Base-by-base conservation (phyloP, 2,113 vertebrate species). In the Sceloporus undulatus region DNA sequence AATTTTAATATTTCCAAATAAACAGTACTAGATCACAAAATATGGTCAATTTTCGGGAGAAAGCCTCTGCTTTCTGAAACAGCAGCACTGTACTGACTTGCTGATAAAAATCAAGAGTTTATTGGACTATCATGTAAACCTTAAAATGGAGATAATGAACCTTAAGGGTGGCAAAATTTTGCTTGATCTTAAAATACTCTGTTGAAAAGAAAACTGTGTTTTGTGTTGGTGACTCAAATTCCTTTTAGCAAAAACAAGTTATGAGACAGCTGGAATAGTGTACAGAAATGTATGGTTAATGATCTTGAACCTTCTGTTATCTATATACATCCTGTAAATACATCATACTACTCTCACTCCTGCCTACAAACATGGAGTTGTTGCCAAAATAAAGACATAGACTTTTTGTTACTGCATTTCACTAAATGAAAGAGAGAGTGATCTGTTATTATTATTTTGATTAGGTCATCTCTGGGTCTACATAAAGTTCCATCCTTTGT, bases 381-480 rank as follows among this genome's bases (percentile, higher is more conserved):
- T 75, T 81, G 11, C 13, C 65, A 73, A 1, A 23, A 83, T 91
- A 88, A 9, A 48, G 23, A 65, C 16, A 88, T 75, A 87, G 85
- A 85, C 18, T 0, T 1, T 88, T 87, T 88, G 86, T 77, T 34
- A 68, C 34, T 1, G 80, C 71, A 1, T 90, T 27, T 88, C 38
- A 89, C 68, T 40, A 70, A 2, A 18, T 85, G 62, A 29, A 56
- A 92, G 79, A 65, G 65, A 82, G 62, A 70, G 3, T 38, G 59
- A 40, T 76, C 40, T 83, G 5, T n/a, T 91, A 84, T 87, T 19
- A 18, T 62, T 91, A 84, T 88, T 19, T 71, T 87, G 40, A 42
- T 42, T 62, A 52, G 73, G 5, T 38, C 19, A 34, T 85, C 6
- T 19, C 73, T 93, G 38, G 8, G 62, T 79, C 81, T 21, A 88